Evolutionary conservation across 2,797 vertebrate genomes (phyloP), one percentile per base, ranked within the genome.

Genomic region (Diplodus sargus): DNA sequence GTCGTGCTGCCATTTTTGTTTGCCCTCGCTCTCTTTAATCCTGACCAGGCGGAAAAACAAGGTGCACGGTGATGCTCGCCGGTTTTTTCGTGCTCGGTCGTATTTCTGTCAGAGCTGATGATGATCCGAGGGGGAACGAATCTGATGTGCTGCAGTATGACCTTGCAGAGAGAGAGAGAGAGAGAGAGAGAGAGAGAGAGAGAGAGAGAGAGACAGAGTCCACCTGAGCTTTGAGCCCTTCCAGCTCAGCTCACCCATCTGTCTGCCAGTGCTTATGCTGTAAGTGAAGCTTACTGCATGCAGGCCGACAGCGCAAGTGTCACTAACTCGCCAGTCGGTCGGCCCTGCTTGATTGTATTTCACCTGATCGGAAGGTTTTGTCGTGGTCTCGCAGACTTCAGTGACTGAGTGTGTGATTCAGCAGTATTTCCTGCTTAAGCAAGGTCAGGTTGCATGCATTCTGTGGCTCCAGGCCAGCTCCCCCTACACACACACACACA

Each of bases 171-270:
- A 70, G 63, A 67, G 67, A 65, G 57, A 67, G 67, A 65, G 57
- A 65, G 25, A 25, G 76, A 59, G 48, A 74, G 74, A 47, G 48
- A 23, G 72, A 76, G 64, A 68, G 69, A 70, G 63, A 67, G 67
- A 65, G 57, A 65, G 73, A 43, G 74, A 52, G 79, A 47, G 69
- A 66, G 59, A 60, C 47, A 47, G 45, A 57, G 76, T 90, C 83
- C 83, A 93, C 88, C 87, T 92, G 87, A 91, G 92, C 91, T 91
- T 88, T 92, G 87, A 93, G 91, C 90, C 90, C 70, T 85, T 87
- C 69, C 67, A 84, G 90, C 90, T 90, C 89, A 90, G 88, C 92
- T 91, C 90, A 72, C 80, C 91, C 91, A 91, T 93, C 91, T 92
- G 92, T 90, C 89, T 84, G 79, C 59, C 51, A 20, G 69, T 74